These are phyloP conservation scores for Acanthopleura granulata DNA, from an alignment of 2,888 invertebrate genomes.

Conservation along the genomic window DNA sequence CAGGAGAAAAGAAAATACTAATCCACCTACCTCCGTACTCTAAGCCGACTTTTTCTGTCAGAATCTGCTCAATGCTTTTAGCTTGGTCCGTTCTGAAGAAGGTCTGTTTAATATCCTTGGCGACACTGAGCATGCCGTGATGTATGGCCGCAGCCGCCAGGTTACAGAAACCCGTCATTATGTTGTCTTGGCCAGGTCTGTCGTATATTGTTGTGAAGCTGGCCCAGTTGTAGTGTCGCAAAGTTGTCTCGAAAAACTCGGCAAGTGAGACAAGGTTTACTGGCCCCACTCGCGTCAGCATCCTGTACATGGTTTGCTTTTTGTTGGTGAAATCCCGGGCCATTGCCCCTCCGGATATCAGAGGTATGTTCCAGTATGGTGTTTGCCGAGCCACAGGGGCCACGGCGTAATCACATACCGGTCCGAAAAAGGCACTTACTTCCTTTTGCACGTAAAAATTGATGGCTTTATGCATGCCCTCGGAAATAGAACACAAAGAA, in stretches of 20 bases:
- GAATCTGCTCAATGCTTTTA: constrained; percentile 35
- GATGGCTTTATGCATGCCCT: constrained; percentile 58
- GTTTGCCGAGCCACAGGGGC: constrained; percentile 87
- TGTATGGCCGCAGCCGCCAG: constrained; percentile 83
- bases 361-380: constrained; percentile 85
- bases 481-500: constrained; percentile 49
- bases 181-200: constrained; percentile 79
- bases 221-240: constrained; percentile 39
- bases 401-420: constrained; percentile 76
- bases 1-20: neutral
- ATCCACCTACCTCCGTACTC: constrained; percentile 54
- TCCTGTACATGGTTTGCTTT: constrained; percentile 75
- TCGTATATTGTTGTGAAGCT: constrained; percentile 80
- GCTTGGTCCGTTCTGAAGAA: constrained; percentile 39
- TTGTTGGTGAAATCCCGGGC: constrained; percentile 47
- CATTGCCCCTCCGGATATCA: constrained; percentile 76
- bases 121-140: constrained; percentile 64
- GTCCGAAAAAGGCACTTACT: constrained; percentile 63
- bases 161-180: constrained; percentile 79
- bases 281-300: constrained; percentile 75
- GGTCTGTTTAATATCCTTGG: constrained; percentile 42
- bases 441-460: constrained; percentile 46
- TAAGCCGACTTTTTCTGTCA: constrained; percentile 49
- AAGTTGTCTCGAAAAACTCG: constrained; percentile 34
- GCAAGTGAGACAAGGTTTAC: constrained; percentile 53